Evolutionary conservation across 2,888 invertebrate genomes (phyloP).

Genomic region (Diplolepis rosae): DNA sequence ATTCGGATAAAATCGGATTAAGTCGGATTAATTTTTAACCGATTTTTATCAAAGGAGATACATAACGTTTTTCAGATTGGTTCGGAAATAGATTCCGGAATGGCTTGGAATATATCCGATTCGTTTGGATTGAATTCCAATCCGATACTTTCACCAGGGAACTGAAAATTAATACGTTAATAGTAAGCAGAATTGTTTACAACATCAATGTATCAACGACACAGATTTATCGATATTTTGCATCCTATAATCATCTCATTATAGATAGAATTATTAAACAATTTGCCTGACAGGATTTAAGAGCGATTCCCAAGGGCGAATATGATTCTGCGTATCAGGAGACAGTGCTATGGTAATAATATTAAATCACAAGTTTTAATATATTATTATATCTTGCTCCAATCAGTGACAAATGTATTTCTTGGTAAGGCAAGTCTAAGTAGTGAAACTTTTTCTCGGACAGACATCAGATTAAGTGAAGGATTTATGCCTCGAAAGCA

Average conservation of each 20-base stretch:
- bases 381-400: constrained; percentile 28
- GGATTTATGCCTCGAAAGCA: constrained; percentile 6
- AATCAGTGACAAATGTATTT: constrained; percentile 20
- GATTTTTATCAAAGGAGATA: no score
- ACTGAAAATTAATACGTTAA: constrained; percentile 11
- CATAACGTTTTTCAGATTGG: no score
- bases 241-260: constrained; percentile 29
- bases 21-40: no score
- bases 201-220: neutral
- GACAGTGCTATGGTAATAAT: constrained; percentile 45
- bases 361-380: constrained; percentile 26
- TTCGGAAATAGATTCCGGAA: no score
- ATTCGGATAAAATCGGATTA: no score
- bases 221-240: constrained; percentile 21
- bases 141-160: no score
- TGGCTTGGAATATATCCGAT: no score
- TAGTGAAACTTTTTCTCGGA: constrained; percentile 41
- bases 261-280: constrained; percentile 29
- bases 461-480: constrained; percentile 41
- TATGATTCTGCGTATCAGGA: constrained; percentile 32
- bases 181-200: constrained; percentile 23
- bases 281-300: constrained; percentile 10
- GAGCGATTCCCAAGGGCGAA: constrained; percentile 11
- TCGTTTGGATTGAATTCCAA: no score
- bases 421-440: constrained; percentile 26